Conservation (phyloP, 2,113 vertebrate species). For the Calidris pygmaea region DNA sequence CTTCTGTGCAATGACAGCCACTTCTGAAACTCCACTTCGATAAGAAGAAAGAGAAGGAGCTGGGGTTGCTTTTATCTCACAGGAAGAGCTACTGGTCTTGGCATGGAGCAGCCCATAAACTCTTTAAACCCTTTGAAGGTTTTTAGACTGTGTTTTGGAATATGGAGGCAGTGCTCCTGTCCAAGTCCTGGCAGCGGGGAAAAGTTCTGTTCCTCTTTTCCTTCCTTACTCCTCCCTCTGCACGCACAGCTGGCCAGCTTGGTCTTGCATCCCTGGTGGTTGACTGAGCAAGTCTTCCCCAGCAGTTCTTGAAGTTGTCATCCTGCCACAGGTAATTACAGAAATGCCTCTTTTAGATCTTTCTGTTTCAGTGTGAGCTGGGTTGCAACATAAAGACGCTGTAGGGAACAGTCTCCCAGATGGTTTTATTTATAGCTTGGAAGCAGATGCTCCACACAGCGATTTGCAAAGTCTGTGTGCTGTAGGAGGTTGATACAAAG, state of each 20-base stretch:
- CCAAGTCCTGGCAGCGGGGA: background rate
- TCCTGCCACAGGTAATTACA: background rate
- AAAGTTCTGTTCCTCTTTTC: background rate
- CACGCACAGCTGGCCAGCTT: rapidly evolving
- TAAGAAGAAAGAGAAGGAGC: background rate
- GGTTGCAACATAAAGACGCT: background rate
- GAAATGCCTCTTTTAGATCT: background rate
- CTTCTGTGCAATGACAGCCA: background rate
- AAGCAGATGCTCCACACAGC: background rate
- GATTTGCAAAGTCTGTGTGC: background rate
- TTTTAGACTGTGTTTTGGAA: background rate
- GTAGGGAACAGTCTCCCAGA: background rate
- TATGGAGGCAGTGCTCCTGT: background rate
- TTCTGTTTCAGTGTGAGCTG: background rate
- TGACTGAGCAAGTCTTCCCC: background rate
- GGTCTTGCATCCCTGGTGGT: no score
- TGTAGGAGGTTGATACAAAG: background rate
- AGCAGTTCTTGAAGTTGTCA: background rate
- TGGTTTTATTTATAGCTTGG: background rate
- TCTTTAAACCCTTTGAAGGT: background rate
- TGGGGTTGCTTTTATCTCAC: background rate
- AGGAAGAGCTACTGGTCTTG: background rate
- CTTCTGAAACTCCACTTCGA: background rate
- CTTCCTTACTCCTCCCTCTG: background rate
- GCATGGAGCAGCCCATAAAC: background rate